phyloP scores from a whole-genome alignment of 1,140 invertebrate genomes.

The Notospermus geniculatus region DNA sequence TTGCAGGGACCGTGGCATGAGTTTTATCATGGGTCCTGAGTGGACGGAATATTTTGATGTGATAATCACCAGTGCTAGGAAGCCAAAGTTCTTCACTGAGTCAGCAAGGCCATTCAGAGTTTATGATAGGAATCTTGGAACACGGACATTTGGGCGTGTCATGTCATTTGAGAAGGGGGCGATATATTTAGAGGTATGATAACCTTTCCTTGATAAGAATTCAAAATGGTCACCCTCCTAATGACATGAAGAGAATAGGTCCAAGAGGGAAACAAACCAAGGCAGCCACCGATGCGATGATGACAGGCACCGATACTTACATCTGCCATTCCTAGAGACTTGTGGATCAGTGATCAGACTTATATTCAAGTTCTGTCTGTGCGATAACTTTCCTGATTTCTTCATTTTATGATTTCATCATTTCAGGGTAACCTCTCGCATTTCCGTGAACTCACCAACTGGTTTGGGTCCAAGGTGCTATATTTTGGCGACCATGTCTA shows the following conservation, averaged over 20 bases:
- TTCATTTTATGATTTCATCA: slow-evolving; percentile 13
- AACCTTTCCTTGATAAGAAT: no score
- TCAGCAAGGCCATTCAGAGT: slow-evolving; percentile 80
- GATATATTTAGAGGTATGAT: slow-evolving; percentile 93
- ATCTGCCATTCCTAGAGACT: no score
- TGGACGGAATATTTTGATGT: slow-evolving; percentile 94
- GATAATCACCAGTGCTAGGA: slow-evolving; percentile 90
- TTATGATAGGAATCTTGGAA: slow-evolving; percentile 77
- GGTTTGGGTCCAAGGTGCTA: slow-evolving; percentile 86
- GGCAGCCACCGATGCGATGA: no score
- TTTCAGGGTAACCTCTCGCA: slow-evolving; percentile 85
- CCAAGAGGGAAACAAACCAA: no score
- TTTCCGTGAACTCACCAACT: slow-evolving; percentile 86
- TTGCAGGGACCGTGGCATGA: slow-evolving; percentile 86
- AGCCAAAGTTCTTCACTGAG: slow-evolving; percentile 95
- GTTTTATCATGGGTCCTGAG: slow-evolving; percentile 79
- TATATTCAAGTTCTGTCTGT: no score
- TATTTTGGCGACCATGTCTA: slow-evolving; percentile 99
- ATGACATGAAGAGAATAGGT: no score
- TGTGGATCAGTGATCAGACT: no score
- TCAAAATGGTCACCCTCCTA: no score
- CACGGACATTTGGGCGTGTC: slow-evolving; percentile 88
- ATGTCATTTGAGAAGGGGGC: slow-evolving; percentile 80
- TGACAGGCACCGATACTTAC: no score
- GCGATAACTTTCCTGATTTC: not conserved